Base-by-base conservation (phyloP, 1,140 invertebrate genomes). In the Aphis craccivora region DNA sequence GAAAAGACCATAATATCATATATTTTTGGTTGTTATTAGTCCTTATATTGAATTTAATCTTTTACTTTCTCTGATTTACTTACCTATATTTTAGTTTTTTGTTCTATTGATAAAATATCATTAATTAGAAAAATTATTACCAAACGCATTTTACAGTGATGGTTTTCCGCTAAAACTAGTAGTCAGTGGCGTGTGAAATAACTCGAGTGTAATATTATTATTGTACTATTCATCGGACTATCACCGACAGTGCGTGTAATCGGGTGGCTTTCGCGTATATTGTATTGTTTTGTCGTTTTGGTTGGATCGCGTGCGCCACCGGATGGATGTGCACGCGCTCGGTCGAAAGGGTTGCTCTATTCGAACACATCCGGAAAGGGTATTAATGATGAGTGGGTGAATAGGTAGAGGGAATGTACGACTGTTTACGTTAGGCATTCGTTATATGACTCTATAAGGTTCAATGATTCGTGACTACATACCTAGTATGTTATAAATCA, bases 241-340 rank as follows among this genome's bases (percentile, higher is more conserved):
- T 84, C 81, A 43, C 35, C 91, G 48, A 37, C 48, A 86, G 91
- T 93, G 91, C 91, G 91, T 93, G 91, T 93, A 93, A 93, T 93
- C 91, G 91, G 48, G 5, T 30, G 45, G 67, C 45, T 91, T 76
- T 30, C 43, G 45, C 43, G 43, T 91, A 88, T 48, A 53, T 40
- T 67, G 53, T 90, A 76, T 81, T 55, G 37, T 83, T 55, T 55
- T 93, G 81, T 84, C 43, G 76, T 93, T 90, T 60, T 90, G 89
- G 35, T 67, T 43, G 53, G 55, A 67, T 90, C 89, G 89, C 89
- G 89, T 90, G 89, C 89, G 53, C 35, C 53, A 67, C 89, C 89
- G 89, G 89, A 90, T 67, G 89, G 53, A 90, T 67, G 89, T 67
- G 89, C 89, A 67, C 89, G 55, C 89, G 89, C 51, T 55, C n/a